Evolutionary conservation across 2,888 invertebrate genomes (phyloP), one percentile per base, ranked within the genome.

Genomic region (Cenopis cana): DNA sequence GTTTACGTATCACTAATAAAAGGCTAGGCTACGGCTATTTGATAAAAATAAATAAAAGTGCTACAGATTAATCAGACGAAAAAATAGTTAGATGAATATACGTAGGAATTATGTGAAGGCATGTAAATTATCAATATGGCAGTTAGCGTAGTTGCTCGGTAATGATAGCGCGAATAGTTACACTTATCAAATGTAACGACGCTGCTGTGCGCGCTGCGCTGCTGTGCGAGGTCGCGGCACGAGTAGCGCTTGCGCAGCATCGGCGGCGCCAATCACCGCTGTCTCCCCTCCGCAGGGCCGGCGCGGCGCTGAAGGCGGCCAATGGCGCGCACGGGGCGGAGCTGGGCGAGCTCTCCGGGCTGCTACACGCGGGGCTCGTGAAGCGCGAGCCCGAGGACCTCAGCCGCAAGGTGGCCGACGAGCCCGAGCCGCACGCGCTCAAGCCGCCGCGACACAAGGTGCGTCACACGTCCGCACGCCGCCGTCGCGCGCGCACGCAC

Each of bases 361-460:
- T 95, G 90, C 94, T 95, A 78, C 94, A 95, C 90, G 94, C 95
- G 87, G 95, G 95, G 85, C 95, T 95, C 86, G 96, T 96, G 88
- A 97, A 97, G 93, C 95, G 96, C 87, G 97, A 97, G 91, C 97
- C 97, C 82, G 97, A 97, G 93, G 97, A 97, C 89, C 94, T 97
- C 79, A 96, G 96, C 94, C 94, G 95, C 88, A 95, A 95, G 93
- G 91, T 94, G 89, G 94, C 94, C 88, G 94, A 94, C 87, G 94
- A 94, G 89, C 95, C 95, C 83, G 89, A 90, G 87, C 87, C 91
- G 91, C 93, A 94, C 93, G 90, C 94, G 95, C 87, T 94, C 94
- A 87, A 94, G 95, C 90, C 94, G 94, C 89, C 89, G 90, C 91
- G 95, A 89, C 95, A 95, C 87, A 95, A 95, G 95, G 95, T 95